Conservation (phyloP, 2,113 vertebrate species). For the Sisor rabdophorus region DNA sequence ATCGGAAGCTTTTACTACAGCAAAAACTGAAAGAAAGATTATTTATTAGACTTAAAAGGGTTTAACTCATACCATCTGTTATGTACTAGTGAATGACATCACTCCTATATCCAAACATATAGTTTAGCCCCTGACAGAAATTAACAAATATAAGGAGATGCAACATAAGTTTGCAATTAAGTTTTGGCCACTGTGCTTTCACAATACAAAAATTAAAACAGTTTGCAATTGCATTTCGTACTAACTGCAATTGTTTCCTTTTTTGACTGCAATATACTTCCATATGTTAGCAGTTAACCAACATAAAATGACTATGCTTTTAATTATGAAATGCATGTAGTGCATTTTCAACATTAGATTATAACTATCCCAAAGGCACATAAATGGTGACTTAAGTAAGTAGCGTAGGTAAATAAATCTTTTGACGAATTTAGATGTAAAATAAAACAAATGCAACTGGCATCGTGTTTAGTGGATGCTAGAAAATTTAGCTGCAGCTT, state of each 20-base stretch:
- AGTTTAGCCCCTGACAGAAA: no score
- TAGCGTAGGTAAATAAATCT: no score
- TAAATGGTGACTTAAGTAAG: not conserved
- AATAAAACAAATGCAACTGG: not conserved
- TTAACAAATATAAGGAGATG: no score
- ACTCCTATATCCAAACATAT: no score
- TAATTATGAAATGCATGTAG: not conserved
- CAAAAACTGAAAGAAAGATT: not conserved
- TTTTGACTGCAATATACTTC: no score
- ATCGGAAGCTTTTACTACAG: not conserved
- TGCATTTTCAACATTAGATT: not conserved
- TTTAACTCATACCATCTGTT: not conserved
- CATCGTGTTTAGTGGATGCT: not conserved
- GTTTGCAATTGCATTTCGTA: no score
- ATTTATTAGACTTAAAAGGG: not conserved
- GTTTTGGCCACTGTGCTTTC: no score
- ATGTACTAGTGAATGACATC: no score
- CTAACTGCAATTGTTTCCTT: no score
- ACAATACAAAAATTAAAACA: no score
- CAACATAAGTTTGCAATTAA: no score
- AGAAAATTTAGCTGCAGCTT: slow-evolving; percentile 1
- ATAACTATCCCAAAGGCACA: slow-evolving; percentile 4
- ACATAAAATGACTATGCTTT: not conserved
- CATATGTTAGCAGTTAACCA: not conserved
- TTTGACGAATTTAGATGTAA: not conserved